Conservation (phyloP, 2,888 invertebrate species). For the Leptopilina syphax region DNA sequence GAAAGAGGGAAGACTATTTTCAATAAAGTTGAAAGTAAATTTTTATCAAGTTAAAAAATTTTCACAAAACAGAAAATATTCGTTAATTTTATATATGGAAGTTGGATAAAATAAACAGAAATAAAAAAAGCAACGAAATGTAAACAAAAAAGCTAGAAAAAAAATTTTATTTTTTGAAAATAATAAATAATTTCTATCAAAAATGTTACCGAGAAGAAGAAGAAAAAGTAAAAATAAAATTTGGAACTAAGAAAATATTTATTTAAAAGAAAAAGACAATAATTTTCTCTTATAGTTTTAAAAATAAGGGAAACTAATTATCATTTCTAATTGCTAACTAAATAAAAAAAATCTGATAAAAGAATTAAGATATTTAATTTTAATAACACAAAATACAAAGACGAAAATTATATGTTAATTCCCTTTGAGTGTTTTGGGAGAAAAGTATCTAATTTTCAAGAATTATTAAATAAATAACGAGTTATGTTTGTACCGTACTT, state of each 20-base stretch:
- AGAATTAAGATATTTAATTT: not conserved
- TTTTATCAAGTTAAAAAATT: not conserved
- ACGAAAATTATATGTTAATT: not conserved
- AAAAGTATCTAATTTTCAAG: constrained; percentile 10
- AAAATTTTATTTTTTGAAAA: no score
- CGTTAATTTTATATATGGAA: no score
- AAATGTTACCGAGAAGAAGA: no score
- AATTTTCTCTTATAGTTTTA: no score
- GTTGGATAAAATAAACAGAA: not conserved
- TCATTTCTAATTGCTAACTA: no score
- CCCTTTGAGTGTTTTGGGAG: not conserved
- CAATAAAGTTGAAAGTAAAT: not conserved
- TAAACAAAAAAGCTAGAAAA: not conserved
- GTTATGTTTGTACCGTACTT: not conserved
- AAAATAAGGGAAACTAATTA: no score
- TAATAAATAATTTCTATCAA: no score
- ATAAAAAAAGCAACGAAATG: not conserved
- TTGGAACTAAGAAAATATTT: no score
- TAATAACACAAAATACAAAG: not conserved
- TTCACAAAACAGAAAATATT: not conserved
- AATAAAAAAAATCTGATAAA: no score
- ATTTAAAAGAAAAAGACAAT: no score
- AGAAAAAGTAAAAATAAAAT: no score
- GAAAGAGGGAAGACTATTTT: not conserved
- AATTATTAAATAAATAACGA: constrained; percentile 13